These are phyloP conservation scores for Tethea ocularis DNA, from an alignment of 2,888 invertebrate genomes.

Conservation along the genomic window DNA sequence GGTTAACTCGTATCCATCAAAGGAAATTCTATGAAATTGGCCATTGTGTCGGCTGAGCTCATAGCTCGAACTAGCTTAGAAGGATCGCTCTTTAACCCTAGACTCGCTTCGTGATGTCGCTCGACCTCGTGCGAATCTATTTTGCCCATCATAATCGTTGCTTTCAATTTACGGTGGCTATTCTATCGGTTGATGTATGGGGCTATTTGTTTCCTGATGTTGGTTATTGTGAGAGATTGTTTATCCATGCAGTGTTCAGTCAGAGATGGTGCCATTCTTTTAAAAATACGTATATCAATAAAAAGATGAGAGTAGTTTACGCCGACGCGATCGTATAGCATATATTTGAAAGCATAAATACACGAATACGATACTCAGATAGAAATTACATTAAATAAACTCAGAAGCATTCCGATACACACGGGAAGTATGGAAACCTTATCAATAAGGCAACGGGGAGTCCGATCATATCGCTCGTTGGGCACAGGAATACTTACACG, in stretches of 20 bases:
- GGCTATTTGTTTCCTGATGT: slow-evolving; percentile 43
- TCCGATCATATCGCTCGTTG: slow-evolving; percentile 75
- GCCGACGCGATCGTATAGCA: background rate
- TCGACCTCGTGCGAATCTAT: slow-evolving; percentile 75
- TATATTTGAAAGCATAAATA: slow-evolving; percentile 23
- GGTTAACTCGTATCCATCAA: slow-evolving; percentile 67
- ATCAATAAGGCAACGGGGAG: slow-evolving; percentile 81
- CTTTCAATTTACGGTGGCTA: slow-evolving; percentile 79
- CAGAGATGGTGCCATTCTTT: background rate
- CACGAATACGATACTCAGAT: slow-evolving; percentile 43
- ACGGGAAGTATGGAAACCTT: slow-evolving; percentile 80
- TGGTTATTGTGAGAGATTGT: slow-evolving; percentile 45
- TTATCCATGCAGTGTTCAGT: slow-evolving; percentile 28
- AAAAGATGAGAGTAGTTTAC: background rate
- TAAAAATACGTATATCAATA: background rate
- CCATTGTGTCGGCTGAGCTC: slow-evolving; percentile 75
- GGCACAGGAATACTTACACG: slow-evolving; percentile 63
- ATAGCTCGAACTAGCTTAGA: slow-evolving; percentile 69
- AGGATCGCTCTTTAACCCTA: slow-evolving; percentile 76
- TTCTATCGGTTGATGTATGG: slow-evolving; percentile 65
- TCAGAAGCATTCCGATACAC: slow-evolving; percentile 77
- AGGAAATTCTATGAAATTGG: slow-evolving; percentile 76
- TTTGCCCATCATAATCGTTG: slow-evolving; percentile 79
- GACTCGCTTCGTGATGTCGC: slow-evolving; percentile 76
- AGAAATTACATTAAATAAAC: slow-evolving; percentile 75